These are phyloP conservation scores for Schizaphis graminum DNA, from an alignment of 2,888 invertebrate species.

Conservation along the genomic window DNA sequence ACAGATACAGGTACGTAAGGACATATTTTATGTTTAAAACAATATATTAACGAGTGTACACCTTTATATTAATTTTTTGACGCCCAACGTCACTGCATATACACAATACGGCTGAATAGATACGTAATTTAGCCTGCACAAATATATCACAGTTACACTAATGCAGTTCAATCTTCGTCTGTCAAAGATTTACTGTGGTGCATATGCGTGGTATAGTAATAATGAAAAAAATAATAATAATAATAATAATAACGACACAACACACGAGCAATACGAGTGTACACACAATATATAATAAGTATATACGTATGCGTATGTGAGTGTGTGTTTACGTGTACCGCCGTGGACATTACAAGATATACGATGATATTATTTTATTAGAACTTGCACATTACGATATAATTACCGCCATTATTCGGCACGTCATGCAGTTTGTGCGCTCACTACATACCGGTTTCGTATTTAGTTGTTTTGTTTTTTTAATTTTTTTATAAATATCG, in stretches of 20 bases:
- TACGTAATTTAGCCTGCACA: background rate
- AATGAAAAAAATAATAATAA: background rate
- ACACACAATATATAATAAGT: background rate
- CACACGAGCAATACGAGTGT: background rate
- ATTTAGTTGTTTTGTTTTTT: background rate
- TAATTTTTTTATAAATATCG: background rate
- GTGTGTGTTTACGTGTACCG: background rate
- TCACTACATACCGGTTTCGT: slow-evolving; percentile 24
- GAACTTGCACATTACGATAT: slow-evolving; percentile 21
- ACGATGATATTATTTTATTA: slow-evolving; percentile 13
- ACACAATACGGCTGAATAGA: background rate
- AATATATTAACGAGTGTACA: background rate
- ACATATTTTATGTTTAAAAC: background rate
- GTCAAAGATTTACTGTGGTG: slow-evolving; percentile 15
- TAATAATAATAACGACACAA: background rate
- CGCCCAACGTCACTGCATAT: background rate
- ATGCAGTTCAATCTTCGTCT: slow-evolving; percentile 7
- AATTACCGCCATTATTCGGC: slow-evolving; percentile 27
- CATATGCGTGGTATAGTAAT: background rate
- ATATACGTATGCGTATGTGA: background rate
- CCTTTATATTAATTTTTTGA: background rate
- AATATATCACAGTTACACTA: background rate
- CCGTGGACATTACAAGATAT: background rate
- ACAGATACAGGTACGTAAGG: background rate
- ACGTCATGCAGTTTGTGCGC: background rate